Conservation (phyloP, 2,888 invertebrate species). For the Pedicia rivosa region DNA sequence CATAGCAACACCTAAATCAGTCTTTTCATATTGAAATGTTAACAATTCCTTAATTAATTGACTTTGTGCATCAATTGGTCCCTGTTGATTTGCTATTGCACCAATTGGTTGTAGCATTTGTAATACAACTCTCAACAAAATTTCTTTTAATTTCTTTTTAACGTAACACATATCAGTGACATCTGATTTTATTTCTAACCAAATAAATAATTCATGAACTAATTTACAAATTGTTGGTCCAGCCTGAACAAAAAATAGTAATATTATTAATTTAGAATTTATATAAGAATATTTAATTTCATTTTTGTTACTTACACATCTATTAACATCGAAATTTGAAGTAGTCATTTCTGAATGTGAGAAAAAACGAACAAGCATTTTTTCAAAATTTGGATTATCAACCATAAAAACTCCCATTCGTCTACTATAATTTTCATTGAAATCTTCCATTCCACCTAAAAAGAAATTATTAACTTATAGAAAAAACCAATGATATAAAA, state of each 20-base stretch:
- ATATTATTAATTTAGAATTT: neutral
- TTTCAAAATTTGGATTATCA: slow-evolving; percentile 44
- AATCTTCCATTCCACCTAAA: slow-evolving; percentile 15
- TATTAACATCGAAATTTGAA: slow-evolving; percentile 23
- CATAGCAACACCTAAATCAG: slow-evolving; percentile 53
- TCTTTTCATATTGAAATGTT: slow-evolving; percentile 42
- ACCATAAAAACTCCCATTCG: slow-evolving; percentile 39
- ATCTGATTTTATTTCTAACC: slow-evolving; percentile 50
- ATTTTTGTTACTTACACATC: slow-evolving; percentile 22
- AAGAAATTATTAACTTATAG: slow-evolving; percentile 11
- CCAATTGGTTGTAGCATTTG: slow-evolving; percentile 54
- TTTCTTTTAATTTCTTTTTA: slow-evolving; percentile 36
- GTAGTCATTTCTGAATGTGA: slow-evolving; percentile 42
- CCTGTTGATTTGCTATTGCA: slow-evolving; percentile 43
- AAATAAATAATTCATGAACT: slow-evolving; percentile 50
- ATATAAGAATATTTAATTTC: neutral
- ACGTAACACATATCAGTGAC: slow-evolving; percentile 33
- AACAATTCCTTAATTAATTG: slow-evolving; percentile 49
- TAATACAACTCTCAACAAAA: slow-evolving; percentile 51
- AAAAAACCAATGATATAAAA: neutral
- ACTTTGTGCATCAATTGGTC: slow-evolving; percentile 60
- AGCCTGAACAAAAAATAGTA: slow-evolving; percentile 36
- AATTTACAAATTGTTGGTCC: slow-evolving; percentile 62
- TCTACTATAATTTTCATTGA: slow-evolving; percentile 9
- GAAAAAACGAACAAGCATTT: slow-evolving; percentile 44